phyloP scores from a whole-genome alignment of 2,888 invertebrate species.

The Drosophila picticornis region DNA sequence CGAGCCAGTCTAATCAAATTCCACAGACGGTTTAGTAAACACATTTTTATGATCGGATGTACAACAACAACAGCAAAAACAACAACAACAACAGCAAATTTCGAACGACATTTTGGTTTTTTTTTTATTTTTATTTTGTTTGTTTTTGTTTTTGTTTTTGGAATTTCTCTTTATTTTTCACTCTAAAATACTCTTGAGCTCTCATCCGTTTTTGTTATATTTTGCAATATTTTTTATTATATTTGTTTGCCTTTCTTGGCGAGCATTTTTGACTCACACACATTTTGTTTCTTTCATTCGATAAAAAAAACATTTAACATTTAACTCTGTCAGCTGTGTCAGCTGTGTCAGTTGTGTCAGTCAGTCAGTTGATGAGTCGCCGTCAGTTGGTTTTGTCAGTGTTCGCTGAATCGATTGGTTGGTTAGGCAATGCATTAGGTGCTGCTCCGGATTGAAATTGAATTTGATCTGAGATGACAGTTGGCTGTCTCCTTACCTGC shows the following conservation, averaged over 20 bases:
- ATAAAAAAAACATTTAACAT: slow-evolving; percentile 47
- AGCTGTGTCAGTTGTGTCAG: slow-evolving; percentile 30
- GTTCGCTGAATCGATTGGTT: slow-evolving; percentile 61
- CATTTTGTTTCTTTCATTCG: slow-evolving; percentile 27
- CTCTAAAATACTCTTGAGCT: slow-evolving; percentile 82
- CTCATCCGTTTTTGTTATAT: slow-evolving; percentile 62
- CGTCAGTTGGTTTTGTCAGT: slow-evolving; percentile 38
- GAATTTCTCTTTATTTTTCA: slow-evolving; percentile 61
- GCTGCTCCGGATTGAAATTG: slow-evolving; percentile 60
- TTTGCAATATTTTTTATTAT: slow-evolving; percentile 80
- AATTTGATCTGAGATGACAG: slow-evolving; percentile 69
- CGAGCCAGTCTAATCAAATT: slow-evolving; percentile 1
- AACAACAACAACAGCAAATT: neutral
- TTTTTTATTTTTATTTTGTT: neutral
- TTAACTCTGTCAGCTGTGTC: slow-evolving; percentile 12
- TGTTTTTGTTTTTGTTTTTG: no score
- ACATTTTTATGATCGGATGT: slow-evolving; percentile 1
- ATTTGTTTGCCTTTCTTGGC: slow-evolving; percentile 73
- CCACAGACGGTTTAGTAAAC: neutral
- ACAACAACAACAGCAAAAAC: neutral
- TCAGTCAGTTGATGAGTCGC: slow-evolving; percentile 5
- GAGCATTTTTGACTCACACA: slow-evolving; percentile 23
- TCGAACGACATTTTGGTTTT: neutral
- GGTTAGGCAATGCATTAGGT: slow-evolving; percentile 49
- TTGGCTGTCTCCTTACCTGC: slow-evolving; percentile 38